Conservation (phyloP, 2,113 vertebrate species). For the Telmatochromis brichardi region DNA sequence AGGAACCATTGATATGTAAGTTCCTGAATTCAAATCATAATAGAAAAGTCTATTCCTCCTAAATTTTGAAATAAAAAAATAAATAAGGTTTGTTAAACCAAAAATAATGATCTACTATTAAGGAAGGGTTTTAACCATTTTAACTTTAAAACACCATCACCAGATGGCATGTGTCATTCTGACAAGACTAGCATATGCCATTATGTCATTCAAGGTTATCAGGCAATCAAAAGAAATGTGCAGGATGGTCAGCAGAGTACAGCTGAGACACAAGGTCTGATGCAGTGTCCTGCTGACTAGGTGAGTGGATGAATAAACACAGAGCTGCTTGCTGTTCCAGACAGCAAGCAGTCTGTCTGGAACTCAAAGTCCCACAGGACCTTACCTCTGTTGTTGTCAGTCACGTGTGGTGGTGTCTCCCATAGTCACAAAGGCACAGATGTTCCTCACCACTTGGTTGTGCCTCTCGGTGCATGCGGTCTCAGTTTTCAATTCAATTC, state of each 20-base stretch:
- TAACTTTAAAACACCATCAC: background rate
- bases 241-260: background rate
- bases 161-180: background rate
- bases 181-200: background rate
- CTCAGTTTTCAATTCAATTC: too few species aligned
- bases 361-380: background rate
- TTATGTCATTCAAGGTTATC: background rate
- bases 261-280: background rate
- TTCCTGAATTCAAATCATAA: background rate
- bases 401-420: background rate
- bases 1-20: background rate
- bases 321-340: background rate
- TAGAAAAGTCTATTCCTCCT: background rate
- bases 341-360: background rate
- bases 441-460: background rate
- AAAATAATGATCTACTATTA: background rate
- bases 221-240: background rate
- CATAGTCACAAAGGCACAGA: background rate
- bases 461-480: fast-evolving
- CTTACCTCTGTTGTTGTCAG: background rate
- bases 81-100: background rate
- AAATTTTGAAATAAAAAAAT: fast-evolving
- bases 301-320: background rate
- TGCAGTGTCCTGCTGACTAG: background rate
- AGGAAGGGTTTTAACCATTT: background rate